These are phyloP conservation scores for Pteronura brasiliensis DNA, from an alignment of 2,113 vertebrate species.

Conservation along the genomic window DNA sequence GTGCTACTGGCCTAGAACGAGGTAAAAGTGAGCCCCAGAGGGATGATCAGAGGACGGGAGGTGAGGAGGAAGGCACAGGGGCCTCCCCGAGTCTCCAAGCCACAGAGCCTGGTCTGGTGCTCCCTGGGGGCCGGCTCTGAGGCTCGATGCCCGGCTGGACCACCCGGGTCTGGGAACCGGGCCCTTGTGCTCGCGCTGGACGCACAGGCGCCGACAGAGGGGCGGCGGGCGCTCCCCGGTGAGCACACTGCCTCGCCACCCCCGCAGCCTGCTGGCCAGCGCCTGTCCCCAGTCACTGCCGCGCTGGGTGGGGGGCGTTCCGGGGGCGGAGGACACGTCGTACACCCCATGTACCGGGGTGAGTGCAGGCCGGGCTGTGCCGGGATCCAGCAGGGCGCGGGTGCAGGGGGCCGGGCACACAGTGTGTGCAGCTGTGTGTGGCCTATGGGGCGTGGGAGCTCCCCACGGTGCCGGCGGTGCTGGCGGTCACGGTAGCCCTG, in stretches of 20 bases:
- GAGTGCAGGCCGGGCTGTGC: background rate
- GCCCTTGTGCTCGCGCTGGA: background rate
- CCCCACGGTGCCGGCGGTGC: background rate
- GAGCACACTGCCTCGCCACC: background rate
- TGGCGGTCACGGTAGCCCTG: rapidly evolving
- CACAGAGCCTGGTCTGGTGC: rapidly evolving
- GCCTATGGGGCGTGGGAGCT: background rate
- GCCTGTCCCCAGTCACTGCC: no score
- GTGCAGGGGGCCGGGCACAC: background rate
- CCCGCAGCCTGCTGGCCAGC: no score
- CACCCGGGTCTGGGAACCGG: rapidly evolving
- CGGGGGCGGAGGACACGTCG: background rate
- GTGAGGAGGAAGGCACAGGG: background rate
- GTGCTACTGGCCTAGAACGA: no score
- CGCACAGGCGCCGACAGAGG: background rate
- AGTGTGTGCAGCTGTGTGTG: background rate
- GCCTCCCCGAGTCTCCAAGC: background rate
- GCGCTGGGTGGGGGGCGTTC: no score
- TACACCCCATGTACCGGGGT: background rate
- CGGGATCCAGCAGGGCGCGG: background rate
- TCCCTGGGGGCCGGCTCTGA: rapidly evolving
- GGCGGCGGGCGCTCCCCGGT: background rate
- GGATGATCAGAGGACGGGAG: background rate
- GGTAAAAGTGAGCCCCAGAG: rapidly evolving
- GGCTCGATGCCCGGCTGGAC: background rate